Evolutionary conservation across 2,888 invertebrate species (phyloP), one percentile per base, ranked within the genome.

Genomic region (Neoscelio sp.): DNA sequence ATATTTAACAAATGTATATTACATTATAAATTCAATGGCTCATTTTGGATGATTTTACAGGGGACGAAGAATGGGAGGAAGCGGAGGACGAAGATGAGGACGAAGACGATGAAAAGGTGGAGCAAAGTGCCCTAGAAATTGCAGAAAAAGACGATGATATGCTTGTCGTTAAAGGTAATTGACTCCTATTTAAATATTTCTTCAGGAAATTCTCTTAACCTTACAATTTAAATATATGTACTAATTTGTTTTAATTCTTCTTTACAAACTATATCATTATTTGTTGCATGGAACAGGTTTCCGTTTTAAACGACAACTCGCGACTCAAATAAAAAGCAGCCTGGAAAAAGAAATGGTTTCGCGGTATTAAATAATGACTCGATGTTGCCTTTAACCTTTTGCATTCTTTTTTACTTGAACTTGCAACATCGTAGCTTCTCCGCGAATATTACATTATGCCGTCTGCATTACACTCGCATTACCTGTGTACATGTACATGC

Each of bases 61-160:
- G 88, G 82, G 88, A 87, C 84, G 88, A 88, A 84, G 88, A 88
- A 83, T 88, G 88, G 88, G 87, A 87, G 62, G 88, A 87, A 54
- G 84, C 76, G 2, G 78, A 73, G 62, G 78, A 74, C 78, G 54
- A 82, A 85, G 88, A 88, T 78, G 88, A 88, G 82, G 88, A 88
- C 81, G 88, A 88, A 81, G 88, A 88, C 85, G 87, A 87, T 64
- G 88, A 88, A 64, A 84, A 78, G n/a, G 83, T 82, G 78, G 88
- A 87, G 78, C 85, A 84, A 50, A 86, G 85, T 81, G 83, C 84
- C 64, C 80, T 84, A 77, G 88, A 87, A 71, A 83, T 80, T 82
- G 82, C 83, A 62, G 87, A 87, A 71, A 87, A 85, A 77, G 85
- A 87, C 75, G 85, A 84, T 67, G 87, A 84, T 82, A 83, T 83